Base-by-base conservation (phyloP, 2,888 invertebrate genomes). In the Tinea trinotella region DNA sequence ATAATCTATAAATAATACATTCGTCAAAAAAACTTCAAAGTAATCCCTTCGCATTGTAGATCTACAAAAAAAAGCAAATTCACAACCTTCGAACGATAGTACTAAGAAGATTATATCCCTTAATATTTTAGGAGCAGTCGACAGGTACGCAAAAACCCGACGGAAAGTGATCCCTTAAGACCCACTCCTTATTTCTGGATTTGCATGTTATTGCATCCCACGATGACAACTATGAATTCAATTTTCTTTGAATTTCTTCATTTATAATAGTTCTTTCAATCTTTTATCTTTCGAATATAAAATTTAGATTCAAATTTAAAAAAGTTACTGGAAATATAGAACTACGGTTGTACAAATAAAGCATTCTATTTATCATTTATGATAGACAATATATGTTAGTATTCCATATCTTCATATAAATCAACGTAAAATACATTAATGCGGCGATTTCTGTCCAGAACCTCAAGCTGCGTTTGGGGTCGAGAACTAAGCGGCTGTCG, bases 201-300 rank as follows among this genome's bases (percentile, higher is more conserved):
- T 74, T 76, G 67, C 73, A 76, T 76, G 67, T 66, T 74, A 76
- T 77, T 74, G 66, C 61, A 40, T 40, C 12, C 15, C 40, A n/a
- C n/a, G 40, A 13, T 15, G 40, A 40, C 40, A 15, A 40, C 40
- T 40, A 12, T 40, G 40, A 40, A 40, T 40, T 40, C 13, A 40
- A 40, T 40, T 40, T 40, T 13, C 40, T 15, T 40, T 40, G 13
- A 15, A 13, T 13, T 40, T 1, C 13, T 40, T 13, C 13, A 15
- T 12, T 40, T 30, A 13, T 40, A 12, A 15, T 15, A 40, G 7
- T 40, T 15, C 5, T 40, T 40, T 40, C n/a, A 24, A 15, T 15
- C 12, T 15, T 40, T 15, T 12, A 4, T 24, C 9, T 7, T 24
- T 24, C 24, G 9, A 24, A 24, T 24, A 24, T 24, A 9, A 9